Evolutionary conservation across 2,113 vertebrate species (phyloP).

Genomic region (Ceratotherium simum): DNA sequence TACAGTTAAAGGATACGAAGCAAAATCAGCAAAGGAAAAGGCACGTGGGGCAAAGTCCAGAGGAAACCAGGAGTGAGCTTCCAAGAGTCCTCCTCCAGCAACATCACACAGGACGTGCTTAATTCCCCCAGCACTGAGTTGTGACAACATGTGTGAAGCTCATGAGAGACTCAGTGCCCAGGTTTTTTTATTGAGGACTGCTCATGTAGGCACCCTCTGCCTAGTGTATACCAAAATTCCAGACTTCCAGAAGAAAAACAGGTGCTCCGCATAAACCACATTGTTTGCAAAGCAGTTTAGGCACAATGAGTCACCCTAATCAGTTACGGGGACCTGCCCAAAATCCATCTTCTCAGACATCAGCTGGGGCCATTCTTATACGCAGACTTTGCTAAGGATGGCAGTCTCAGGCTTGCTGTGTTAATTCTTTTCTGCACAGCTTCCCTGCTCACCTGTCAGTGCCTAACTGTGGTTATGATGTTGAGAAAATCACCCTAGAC

Average conservation of each 20-base stretch:
- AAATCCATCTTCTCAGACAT: background rate
- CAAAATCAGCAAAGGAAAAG: background rate
- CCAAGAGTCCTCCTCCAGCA: background rate
- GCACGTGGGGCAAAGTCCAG: background rate
- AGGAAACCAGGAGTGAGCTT: background rate
- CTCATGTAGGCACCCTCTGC: background rate
- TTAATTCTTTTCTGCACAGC: background rate
- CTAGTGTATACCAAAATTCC: background rate
- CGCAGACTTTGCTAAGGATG: background rate
- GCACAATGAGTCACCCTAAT: too few species aligned
- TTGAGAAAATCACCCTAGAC: background rate
- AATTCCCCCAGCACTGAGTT: background rate
- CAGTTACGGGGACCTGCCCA: background rate
- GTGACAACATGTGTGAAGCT: background rate
- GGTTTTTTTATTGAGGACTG: background rate
- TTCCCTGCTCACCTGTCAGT: background rate
- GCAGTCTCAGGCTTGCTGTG: background rate
- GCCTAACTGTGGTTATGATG: background rate
- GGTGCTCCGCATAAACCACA: background rate
- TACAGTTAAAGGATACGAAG: background rate
- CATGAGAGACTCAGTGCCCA: background rate
- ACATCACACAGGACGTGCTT: background rate
- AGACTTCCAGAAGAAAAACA: background rate
- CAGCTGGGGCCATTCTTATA: background rate
- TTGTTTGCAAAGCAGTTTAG: background rate